A percentile compares a stretch with the other conserved stretches of the same genome.
Evolutionary conservation across 2,113 vertebrate species (phyloP).

Genomic region (Paraplagusia blochii): DNA sequence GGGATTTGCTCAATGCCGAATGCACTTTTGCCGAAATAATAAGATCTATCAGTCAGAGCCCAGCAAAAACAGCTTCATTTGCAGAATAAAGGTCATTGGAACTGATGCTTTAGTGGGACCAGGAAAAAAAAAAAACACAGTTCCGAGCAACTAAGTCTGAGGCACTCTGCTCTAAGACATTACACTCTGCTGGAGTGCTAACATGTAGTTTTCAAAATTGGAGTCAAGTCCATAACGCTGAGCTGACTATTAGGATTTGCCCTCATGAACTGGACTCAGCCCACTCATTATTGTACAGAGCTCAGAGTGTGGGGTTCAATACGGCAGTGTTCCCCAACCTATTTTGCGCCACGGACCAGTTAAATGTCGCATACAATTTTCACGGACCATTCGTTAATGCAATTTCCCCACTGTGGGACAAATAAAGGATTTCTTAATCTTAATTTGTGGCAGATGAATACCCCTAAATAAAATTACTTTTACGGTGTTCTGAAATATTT

Average conservation of each 20-base stretch:
- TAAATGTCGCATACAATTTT: no score
- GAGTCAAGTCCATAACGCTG: slow-evolving; percentile 22
- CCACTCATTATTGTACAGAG: slow-evolving; percentile 14
- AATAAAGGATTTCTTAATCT: no score
- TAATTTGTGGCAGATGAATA: no score
- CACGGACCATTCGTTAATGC: no score
- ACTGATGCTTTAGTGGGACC: slow-evolving; percentile 59
- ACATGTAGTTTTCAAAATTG: slow-evolving; percentile 12
- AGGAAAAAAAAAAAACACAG: slow-evolving; percentile 39
- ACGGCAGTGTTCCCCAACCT: no score
- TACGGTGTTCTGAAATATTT: no score
- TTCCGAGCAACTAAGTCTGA: slow-evolving; percentile 1
- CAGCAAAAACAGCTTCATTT: slow-evolving; percentile 75
- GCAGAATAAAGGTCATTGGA: slow-evolving; percentile 79
- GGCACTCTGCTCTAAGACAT: slow-evolving; percentile 29
- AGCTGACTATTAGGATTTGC: slow-evolving; percentile 21
- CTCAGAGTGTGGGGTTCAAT: no score
- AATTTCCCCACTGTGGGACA: no score
- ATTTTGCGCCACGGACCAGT: no score
- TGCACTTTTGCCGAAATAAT: slow-evolving; percentile 77
- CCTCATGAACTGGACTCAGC: slow-evolving; percentile 24
- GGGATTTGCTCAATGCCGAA: slow-evolving; percentile 72
- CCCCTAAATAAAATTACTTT: no score
- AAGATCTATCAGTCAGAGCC: slow-evolving; percentile 74
- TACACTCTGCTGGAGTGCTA: slow-evolving; percentile 21